These are phyloP conservation scores for Pantelozetes paolii DNA, from an alignment of 2,888 invertebrate species.

Conservation along the genomic window DNA sequence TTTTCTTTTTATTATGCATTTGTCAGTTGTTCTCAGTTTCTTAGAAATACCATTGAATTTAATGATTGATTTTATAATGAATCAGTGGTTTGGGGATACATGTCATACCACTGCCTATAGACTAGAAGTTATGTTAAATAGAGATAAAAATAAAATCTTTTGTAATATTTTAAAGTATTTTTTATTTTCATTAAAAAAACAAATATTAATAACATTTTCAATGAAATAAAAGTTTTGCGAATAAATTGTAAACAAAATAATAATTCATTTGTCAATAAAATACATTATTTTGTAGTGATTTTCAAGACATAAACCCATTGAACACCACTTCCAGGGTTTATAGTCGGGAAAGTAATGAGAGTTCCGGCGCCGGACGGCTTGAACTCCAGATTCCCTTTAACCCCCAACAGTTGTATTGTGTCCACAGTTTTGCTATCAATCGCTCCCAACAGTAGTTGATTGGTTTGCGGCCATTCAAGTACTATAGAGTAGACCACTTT, in stretches of 20 bases:
- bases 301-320: conserved; percentile 46
- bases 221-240: not conserved
- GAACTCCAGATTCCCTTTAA: conserved; percentile 19
- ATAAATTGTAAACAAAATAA: not conserved
- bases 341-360: conserved; percentile 40
- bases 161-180: too few relatives aligned
- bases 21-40: too few relatives aligned
- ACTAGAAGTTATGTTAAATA: too few relatives aligned
- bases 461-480: conserved; percentile 51
- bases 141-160: too few relatives aligned
- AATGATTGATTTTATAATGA: too few relatives aligned
- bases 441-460: conserved; percentile 48
- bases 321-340: conserved; percentile 40
- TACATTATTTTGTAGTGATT: conserved; percentile 14
- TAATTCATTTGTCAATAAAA: not conserved
- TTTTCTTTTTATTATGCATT: too few relatives aligned
- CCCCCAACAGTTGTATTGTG: conserved; percentile 35
- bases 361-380: not conserved
- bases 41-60: too few relatives aligned
- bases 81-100: too few relatives aligned
- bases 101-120: too few relatives aligned
- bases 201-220: too few relatives aligned
- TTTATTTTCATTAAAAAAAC: too few relatives aligned
- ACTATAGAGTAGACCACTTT: conserved; percentile 51
- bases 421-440: conserved; percentile 11